Evolutionary conservation across 2,113 vertebrate species (phyloP).

Genomic region (Syngnathoides biaculeatus): DNA sequence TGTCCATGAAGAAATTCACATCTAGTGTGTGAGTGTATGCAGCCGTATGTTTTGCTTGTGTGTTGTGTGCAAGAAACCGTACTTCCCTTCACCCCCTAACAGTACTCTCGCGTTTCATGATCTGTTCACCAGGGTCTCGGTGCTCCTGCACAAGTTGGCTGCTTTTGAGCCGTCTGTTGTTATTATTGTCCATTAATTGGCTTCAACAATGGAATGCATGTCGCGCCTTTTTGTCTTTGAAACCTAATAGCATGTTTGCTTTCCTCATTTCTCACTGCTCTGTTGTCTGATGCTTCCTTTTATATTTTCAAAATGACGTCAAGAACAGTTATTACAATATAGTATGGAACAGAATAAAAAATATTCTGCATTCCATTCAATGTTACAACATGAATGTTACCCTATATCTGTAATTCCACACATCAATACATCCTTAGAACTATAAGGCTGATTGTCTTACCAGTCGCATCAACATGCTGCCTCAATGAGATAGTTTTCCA

Average conservation of each 20-base stretch:
- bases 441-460: too few species aligned
- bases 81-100: slow-evolving; percentile 76
- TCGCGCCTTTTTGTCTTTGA: slow-evolving; percentile 89
- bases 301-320: too few species aligned
- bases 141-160: slow-evolving; percentile 88
- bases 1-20: slow-evolving; percentile 79
- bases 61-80: slow-evolving; percentile 77
- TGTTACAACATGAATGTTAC: too few species aligned
- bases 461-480: too few species aligned
- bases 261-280: slow-evolving; percentile 77
- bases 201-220: slow-evolving; percentile 99
- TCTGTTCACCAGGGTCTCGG: slow-evolving; percentile 89
- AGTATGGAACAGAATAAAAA: too few species aligned
- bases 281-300: slow-evolving; percentile 15
- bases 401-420: too few species aligned
- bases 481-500: too few species aligned
- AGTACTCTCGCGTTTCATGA: slow-evolving; percentile 94
- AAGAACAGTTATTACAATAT: too few species aligned
- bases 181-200: slow-evolving; percentile 99
- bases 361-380: too few species aligned
- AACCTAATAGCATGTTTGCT: slow-evolving; percentile 87
- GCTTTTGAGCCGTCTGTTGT: slow-evolving; percentile 99
- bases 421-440: too few species aligned
- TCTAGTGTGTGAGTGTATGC: slow-evolving; percentile 78
- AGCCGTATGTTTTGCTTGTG: slow-evolving; percentile 61